A percentile compares a stretch with the other conserved stretches of the same genome.
Conservation (phyloP, 2,888 invertebrate genomes). For the Torymus texanus region DNA sequence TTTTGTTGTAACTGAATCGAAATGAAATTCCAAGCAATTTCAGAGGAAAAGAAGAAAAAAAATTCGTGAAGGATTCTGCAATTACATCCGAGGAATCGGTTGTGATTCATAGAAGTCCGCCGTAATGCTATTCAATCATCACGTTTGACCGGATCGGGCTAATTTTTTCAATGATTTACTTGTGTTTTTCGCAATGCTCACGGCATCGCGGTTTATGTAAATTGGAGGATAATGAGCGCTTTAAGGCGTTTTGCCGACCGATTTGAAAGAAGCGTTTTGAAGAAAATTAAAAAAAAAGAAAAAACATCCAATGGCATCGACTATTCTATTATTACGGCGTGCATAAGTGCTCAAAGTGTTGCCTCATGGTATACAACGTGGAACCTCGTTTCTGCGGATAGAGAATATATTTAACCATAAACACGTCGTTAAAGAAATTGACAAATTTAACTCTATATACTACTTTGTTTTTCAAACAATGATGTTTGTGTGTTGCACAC, state of each 20-base stretch:
- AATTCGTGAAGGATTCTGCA: conserved; percentile 33
- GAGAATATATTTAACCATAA: conserved; percentile 18
- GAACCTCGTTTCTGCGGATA: conserved; percentile 10
- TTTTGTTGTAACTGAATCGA: not conserved
- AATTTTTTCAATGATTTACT: conserved; percentile 36
- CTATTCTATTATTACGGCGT: conserved; percentile 11
- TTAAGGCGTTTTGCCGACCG: not conserved
- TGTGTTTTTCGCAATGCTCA: conserved; percentile 15
- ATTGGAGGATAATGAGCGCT: conserved; percentile 26
- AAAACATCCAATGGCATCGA: not conserved
- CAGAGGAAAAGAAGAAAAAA: conserved; percentile 18
- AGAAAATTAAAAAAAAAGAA: conserved; percentile 23
- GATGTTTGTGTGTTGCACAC: too few species aligned
- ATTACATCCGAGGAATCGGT: conserved; percentile 32
- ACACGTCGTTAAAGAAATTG: not conserved
- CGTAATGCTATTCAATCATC: conserved; percentile 24
- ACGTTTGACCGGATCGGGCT: conserved; percentile 21
- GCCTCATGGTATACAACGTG: not conserved
- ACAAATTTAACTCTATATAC: not conserved
- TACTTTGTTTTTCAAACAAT: too few species aligned
- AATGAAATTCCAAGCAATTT: conserved; percentile 19
- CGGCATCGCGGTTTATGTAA: conserved; percentile 7
- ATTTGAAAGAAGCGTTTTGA: conserved; percentile 14
- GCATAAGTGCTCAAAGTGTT: conserved; percentile 7
- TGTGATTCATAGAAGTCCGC: conserved; percentile 40